These are phyloP conservation scores for Melikaiella ostensackeni DNA, from an alignment of 2,888 invertebrate species.

Conservation along the genomic window DNA sequence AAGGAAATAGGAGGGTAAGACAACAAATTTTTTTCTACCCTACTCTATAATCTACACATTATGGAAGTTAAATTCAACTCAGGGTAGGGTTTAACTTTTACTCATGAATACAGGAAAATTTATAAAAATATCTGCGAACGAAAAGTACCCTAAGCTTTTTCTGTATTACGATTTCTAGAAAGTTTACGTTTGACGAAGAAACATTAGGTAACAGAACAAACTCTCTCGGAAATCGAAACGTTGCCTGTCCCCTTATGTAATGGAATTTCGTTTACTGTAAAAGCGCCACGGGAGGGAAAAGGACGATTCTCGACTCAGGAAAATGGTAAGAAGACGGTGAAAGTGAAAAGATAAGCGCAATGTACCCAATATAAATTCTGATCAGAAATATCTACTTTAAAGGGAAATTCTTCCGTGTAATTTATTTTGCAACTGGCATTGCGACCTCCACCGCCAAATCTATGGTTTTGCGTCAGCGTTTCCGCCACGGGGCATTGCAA, in stretches of 20 bases:
- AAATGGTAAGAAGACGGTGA: constrained; percentile 12
- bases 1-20: too few relatives aligned
- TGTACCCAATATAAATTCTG: background rate
- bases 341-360: background rate
- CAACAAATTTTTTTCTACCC: too few relatives aligned
- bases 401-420: constrained; percentile 44
- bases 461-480: background rate
- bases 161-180: background rate
- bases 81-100: too few relatives aligned
- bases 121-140: too few relatives aligned
- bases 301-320: background rate
- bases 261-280: constrained; percentile 10
- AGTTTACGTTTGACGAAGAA: background rate
- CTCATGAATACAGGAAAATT: too few relatives aligned
- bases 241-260: background rate
- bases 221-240: constrained; percentile 6
- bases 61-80: too few relatives aligned
- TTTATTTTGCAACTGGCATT: background rate
- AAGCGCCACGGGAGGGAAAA: background rate
- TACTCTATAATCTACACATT: too few relatives aligned
- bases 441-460: background rate
- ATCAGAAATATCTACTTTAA: constrained; percentile 60
- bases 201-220: background rate
- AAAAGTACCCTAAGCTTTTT: too few relatives aligned
- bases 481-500: background rate